phyloP scores from a whole-genome alignment of 1,140 invertebrate species.

The Trichogramma pretiosum region DNA sequence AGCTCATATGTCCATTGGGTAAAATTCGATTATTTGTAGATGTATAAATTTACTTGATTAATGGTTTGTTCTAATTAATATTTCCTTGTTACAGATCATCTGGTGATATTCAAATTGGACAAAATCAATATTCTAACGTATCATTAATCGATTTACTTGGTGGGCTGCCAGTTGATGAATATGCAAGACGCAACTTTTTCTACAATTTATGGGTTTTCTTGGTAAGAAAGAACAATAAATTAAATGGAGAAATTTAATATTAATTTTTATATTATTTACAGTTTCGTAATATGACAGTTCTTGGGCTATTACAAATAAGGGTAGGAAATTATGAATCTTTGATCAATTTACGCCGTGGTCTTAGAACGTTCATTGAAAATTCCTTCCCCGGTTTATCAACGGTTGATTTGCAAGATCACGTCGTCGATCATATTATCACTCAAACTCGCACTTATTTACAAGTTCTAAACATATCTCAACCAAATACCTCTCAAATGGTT shows the following conservation, averaged over 20 bases:
- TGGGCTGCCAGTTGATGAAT: background rate
- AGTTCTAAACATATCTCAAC: conserved; percentile 16
- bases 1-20: too few species aligned
- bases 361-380: conserved; percentile 26
- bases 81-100: too few species aligned
- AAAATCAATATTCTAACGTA: too few species aligned
- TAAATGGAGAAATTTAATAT: background rate
- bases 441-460: conserved; percentile 23
- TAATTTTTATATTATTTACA: conserved; percentile 11
- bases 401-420: conserved; percentile 21
- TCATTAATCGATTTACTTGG: conserved; percentile 8
- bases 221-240: conserved; percentile 23
- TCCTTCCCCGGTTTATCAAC: conserved; percentile 24
- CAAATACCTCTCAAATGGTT: conserved; percentile 20
- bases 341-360: conserved; percentile 23
- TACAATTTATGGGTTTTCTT: conserved; percentile 23
- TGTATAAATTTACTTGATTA: too few species aligned
- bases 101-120: too few species aligned
- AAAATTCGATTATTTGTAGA: too few species aligned
- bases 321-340: conserved; percentile 23
- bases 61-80: too few species aligned
- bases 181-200: conserved; percentile 22
- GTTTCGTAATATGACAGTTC: conserved; percentile 25
- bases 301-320: conserved; percentile 22
- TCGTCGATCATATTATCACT: conserved; percentile 24